Evolutionary conservation across 2,888 invertebrate species (phyloP).

Genomic region (Melanchra persicariae): DNA sequence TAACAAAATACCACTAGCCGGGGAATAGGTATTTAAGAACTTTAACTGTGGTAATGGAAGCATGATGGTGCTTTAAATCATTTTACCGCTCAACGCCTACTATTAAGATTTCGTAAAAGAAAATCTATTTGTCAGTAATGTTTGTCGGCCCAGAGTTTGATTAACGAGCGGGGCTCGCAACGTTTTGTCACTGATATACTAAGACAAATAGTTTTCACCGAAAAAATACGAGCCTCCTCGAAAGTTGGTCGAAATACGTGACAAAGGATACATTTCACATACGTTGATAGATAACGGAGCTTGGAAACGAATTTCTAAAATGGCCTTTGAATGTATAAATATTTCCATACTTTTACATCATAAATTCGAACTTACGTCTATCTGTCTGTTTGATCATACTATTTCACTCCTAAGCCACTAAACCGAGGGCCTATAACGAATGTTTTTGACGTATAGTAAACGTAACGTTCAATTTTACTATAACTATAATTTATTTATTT

Average conservation of each 20-base stretch:
- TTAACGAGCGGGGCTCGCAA: slow-evolving; percentile 71
- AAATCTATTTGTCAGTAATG: slow-evolving; percentile 64
- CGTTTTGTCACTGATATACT: slow-evolving; percentile 74
- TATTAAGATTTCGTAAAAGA: slow-evolving; percentile 48
- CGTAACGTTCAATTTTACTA: too few species aligned
- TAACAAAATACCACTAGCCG: neutral
- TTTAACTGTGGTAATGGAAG: slow-evolving; percentile 3
- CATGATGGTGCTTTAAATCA: slow-evolving; percentile 23
- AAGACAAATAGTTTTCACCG: slow-evolving; percentile 76
- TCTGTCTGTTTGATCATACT: neutral
- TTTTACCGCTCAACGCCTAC: slow-evolving; percentile 36
- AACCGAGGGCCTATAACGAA: too few species aligned
- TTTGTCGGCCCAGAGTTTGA: slow-evolving; percentile 71
- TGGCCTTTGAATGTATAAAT: neutral
- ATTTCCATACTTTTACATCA: neutral
- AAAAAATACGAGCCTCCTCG: slow-evolving; percentile 56
- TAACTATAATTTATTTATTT: too few species aligned
- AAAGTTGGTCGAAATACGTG: slow-evolving; percentile 44
- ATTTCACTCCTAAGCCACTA: too few species aligned
- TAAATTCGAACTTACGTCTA: neutral
- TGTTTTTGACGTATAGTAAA: too few species aligned
- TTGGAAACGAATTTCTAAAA: slow-evolving; percentile 18
- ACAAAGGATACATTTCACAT: slow-evolving; percentile 38
- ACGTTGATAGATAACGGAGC: slow-evolving; percentile 15
- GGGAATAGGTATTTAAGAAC: neutral